phyloP scores from a whole-genome alignment of 2,888 invertebrate species.

The Rhagonycha lutea region DNA sequence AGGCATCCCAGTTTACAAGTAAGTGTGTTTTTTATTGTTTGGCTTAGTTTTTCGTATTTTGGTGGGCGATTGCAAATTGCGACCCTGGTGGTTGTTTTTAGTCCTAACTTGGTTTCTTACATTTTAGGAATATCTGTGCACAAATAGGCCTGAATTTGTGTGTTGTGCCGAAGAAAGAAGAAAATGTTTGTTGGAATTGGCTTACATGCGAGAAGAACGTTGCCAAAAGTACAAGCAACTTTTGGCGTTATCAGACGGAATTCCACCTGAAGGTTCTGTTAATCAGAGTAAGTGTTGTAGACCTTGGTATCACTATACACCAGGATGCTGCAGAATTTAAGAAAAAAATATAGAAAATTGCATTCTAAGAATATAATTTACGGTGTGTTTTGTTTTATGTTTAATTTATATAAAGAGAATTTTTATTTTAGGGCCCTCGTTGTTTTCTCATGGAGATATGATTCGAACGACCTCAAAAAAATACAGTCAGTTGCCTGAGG shows the following conservation, averaged over 20 bases:
- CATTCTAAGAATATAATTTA: neutral
- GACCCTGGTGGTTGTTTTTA: neutral
- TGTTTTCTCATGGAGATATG: constrained; percentile 63
- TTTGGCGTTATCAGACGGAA: constrained; percentile 50
- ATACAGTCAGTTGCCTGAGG: constrained; percentile 74
- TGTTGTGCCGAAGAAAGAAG: constrained; percentile 61
- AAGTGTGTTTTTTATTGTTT: constrained; percentile 30
- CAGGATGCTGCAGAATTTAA: neutral
- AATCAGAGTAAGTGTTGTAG: constrained; percentile 9
- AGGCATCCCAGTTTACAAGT: constrained; percentile 37
- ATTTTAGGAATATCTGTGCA: constrained; percentile 71
- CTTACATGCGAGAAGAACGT: constrained; percentile 55
- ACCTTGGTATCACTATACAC: neutral
- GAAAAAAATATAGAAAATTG: neutral
- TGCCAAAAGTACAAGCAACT: constrained; percentile 55
- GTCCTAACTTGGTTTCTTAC: constrained; percentile 42
- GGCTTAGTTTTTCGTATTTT: too few relatives aligned
- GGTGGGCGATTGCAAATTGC: too few relatives aligned
- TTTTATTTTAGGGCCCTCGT: neutral
- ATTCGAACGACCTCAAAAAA: constrained; percentile 63
- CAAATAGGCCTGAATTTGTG: constrained; percentile 73
- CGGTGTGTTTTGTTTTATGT: neutral
- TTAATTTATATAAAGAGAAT: constrained; percentile 5
- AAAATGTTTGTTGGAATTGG: constrained; percentile 56
- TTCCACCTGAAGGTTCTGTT: constrained; percentile 16